A percentile compares a stretch with the other conserved stretches of the same genome.
These are phyloP conservation scores for Rynchops niger DNA, from an alignment of 2,113 vertebrate species.

Conservation along the genomic window DNA sequence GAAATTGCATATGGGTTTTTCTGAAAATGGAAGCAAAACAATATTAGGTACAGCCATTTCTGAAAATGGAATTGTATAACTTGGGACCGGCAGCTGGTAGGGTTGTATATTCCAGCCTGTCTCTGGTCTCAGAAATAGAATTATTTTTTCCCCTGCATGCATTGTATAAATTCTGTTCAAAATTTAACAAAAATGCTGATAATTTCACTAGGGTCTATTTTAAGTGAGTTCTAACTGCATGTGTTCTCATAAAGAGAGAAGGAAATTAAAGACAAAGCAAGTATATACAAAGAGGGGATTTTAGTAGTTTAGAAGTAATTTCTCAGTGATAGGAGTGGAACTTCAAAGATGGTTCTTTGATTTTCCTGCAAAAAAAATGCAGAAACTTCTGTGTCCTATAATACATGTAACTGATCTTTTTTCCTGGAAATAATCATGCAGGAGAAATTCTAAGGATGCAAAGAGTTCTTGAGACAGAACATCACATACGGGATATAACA, in stretches of 20 bases:
- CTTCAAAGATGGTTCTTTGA: not conserved
- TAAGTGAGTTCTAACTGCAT: not conserved
- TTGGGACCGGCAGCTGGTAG: not conserved
- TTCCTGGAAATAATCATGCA: not conserved
- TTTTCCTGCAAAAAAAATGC: not conserved
- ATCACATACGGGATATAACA: not conserved
- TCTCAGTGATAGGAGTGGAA: not conserved
- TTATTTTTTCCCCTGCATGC: not conserved
- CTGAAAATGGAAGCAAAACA: not conserved
- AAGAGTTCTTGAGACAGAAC: not conserved
- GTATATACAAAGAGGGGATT: not conserved
- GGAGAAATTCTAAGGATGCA: not conserved
- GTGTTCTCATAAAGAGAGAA: not conserved
- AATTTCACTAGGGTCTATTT: not conserved
- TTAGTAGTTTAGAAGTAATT: not conserved
- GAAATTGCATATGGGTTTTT: not conserved
- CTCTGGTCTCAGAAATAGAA: not conserved
- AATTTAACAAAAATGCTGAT: not conserved
- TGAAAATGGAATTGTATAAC: not conserved
- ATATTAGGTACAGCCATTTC: not conserved
- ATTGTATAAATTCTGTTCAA: not conserved
- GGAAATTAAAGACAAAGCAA: not conserved
- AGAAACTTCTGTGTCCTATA: not conserved
- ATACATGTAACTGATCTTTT: not conserved
- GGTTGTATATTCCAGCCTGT: not conserved